Percentiles rank a stretch among this genome's conserved stretches.
These are phyloP conservation scores for Fragum whitleyi DNA, from an alignment of 2,888 invertebrate species.

Conservation along the genomic window DNA sequence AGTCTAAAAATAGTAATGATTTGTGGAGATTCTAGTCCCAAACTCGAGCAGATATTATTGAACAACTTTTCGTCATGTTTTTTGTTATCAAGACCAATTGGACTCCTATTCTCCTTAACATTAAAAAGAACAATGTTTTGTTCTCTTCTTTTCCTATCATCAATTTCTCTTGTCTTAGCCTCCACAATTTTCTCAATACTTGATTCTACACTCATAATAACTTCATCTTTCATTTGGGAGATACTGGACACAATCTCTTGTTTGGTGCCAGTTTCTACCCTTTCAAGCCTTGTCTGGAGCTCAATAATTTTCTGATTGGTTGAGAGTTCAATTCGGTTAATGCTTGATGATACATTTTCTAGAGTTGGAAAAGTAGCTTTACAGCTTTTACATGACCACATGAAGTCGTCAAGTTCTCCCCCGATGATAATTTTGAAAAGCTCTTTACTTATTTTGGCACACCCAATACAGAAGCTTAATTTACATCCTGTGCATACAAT, in stretches of 20 bases:
- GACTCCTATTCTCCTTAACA: background rate
- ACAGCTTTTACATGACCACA: conserved; percentile 8
- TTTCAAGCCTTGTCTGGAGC: background rate
- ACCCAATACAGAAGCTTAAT: no score
- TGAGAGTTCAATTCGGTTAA: background rate
- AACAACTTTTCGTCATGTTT: background rate
- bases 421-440: background rate
- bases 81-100: background rate
- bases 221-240: background rate
- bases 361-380: background rate
- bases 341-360: background rate
- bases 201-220: background rate
- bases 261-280: background rate
- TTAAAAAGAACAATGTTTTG: background rate
- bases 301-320: background rate
- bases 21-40: background rate
- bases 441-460: no score
- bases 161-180: background rate
- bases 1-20: background rate
- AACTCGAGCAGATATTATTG: background rate
- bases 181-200: background rate
- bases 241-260: background rate
- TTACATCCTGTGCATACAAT: no score
- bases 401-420: background rate
- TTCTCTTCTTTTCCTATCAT: background rate